Conservation (phyloP, 2,113 vertebrate species). For the Tetrax tetrax region DNA sequence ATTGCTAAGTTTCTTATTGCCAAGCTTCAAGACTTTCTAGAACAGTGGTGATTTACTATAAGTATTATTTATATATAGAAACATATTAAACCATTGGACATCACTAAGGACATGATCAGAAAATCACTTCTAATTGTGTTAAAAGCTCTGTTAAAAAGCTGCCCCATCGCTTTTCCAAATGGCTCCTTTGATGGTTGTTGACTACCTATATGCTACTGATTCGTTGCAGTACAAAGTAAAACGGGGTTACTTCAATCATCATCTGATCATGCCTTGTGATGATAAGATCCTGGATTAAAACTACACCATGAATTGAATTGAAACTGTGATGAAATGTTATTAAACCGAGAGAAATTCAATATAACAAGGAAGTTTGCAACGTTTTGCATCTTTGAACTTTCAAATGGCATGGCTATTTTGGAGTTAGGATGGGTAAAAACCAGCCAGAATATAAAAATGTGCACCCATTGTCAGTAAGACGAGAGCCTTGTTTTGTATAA, state of each 20-base stretch:
- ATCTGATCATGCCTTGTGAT: conserved; percentile 58
- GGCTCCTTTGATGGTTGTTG: background rate
- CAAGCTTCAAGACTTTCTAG: conserved; percentile 66
- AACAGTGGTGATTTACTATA: conserved; percentile 32
- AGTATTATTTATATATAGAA: conserved; percentile 48
- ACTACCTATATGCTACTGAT: background rate
- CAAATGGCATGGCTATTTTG: conserved; percentile 47
- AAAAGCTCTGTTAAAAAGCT: background rate
- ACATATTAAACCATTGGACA: conserved; percentile 5
- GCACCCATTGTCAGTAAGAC: conserved; percentile 51
- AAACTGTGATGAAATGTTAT: conserved; percentile 7
- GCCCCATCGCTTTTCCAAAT: background rate
- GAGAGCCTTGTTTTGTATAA: conserved; percentile 56
- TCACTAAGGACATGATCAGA: conserved; percentile 59
- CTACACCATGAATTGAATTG: background rate
- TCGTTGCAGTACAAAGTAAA: background rate
- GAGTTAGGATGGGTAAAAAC: conserved; percentile 23
- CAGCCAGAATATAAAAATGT: background rate
- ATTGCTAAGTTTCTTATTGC: conserved; percentile 61
- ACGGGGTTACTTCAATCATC: background rate
- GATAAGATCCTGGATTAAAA: conserved; percentile 26
- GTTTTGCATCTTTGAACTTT: conserved; percentile 5
- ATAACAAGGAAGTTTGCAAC: background rate
- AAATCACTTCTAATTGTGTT: conserved; percentile 17
- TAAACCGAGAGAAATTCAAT: background rate